Conservation (phyloP, 2,888 invertebrate species). For the Proisotoma minuta region DNA sequence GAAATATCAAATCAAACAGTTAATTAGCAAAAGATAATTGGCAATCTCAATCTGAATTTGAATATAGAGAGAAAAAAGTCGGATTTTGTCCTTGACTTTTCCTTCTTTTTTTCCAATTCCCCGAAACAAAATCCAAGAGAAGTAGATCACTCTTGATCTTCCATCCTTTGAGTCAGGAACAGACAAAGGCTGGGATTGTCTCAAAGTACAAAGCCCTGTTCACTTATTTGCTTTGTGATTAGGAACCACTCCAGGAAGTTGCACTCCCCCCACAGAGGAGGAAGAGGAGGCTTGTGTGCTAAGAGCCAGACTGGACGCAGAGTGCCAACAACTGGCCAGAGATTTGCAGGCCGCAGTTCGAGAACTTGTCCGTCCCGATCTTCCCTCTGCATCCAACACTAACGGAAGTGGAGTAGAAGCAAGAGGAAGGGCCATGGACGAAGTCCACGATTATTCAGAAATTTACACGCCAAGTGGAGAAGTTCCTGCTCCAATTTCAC, state of each 20-base stretch:
- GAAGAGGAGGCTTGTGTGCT: slow-evolving; percentile 55
- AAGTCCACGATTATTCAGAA: slow-evolving; percentile 80
- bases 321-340: slow-evolving; percentile 51
- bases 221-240: slow-evolving; percentile 11
- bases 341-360: slow-evolving; percentile 60
- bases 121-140: too few species aligned
- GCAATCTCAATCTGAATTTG: too few species aligned
- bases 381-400: slow-evolving; percentile 45
- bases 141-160: too few species aligned
- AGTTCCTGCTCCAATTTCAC: slow-evolving; percentile 52
- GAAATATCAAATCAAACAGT: too few species aligned
- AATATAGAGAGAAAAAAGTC: too few species aligned
- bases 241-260: slow-evolving; percentile 46
- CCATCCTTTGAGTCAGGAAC: too few species aligned
- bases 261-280: slow-evolving; percentile 42
- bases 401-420: slow-evolving; percentile 17
- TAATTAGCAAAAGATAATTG: too few species aligned
- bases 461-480: slow-evolving; percentile 89
- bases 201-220: slow-evolving; percentile 1
- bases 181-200: too few species aligned
- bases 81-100: too few species aligned
- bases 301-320: slow-evolving; percentile 50
- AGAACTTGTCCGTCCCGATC: slow-evolving; percentile 53
- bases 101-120: too few species aligned
- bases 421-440: slow-evolving; percentile 46